Evolutionary conservation across 2,888 invertebrate genomes (phyloP), one percentile per base, ranked within the genome.

Genomic region (Brachypterus glaber): DNA sequence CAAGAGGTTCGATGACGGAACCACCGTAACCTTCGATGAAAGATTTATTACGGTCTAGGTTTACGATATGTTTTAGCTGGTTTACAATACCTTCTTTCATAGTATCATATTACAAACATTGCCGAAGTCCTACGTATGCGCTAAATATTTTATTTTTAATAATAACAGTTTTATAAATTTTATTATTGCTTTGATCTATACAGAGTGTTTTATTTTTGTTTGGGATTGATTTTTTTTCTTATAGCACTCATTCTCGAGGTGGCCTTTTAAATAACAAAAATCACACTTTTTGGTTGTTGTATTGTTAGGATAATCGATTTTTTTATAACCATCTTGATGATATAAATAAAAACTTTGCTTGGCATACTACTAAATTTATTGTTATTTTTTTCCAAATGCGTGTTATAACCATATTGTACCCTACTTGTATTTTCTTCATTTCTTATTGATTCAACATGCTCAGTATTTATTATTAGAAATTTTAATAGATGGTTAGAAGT

Each of bases 71-170:
- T 7, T 9, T 9, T 21, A 21, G 9, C 21, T 21, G 5, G 5
- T 21, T 3, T 5, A 30, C 8, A 17, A 30, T 8, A 8, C 9
- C 16, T 13, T 15, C n/a, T 32, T 30, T 42, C 11, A 41, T 35
- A 2, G n/a, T n/a, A n/a, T n/a, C n/a, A 30, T 42, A 36, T 42
- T 42, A 40, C 42, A 42, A 8, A 13, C 34, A 26, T 39, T 42
- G 18, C 42, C 42, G 32, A 42, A 42, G 24, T 42, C 39, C n/a
- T 12, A 41, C 17, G 35, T 41, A 41, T 9, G 30, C 36, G 8
- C 34, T 15, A 15, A 27, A 7, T 11, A n/a, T 40, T 30, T 33
- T 12, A 17, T 16, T 27, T 8, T 40, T 40, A 13, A 40, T 33
- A 32, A 17, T 40, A 18, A 26, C 41, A 8, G 3, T 9, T 39